phyloP scores from a whole-genome alignment of 2,113 vertebrate species.

The Picathartes gymnocephalus region DNA sequence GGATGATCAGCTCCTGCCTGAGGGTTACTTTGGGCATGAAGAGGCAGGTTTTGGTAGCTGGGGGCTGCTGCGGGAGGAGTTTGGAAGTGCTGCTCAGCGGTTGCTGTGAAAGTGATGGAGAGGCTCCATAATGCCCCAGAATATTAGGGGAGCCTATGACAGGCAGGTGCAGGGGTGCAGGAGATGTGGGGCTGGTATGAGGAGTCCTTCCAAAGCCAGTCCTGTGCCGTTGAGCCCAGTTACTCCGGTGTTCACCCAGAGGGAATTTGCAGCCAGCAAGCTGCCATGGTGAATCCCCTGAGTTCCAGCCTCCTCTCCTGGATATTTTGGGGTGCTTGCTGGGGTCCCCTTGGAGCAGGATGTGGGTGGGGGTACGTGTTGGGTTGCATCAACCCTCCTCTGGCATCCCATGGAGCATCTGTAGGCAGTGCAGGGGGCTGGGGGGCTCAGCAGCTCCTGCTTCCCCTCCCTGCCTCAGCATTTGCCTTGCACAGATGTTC shows the following conservation, averaged over 20 bases:
- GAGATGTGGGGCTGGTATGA: neutral
- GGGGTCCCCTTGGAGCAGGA: neutral
- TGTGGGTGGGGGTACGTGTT: accelerated
- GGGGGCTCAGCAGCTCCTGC: neutral
- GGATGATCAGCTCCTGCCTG: neutral
- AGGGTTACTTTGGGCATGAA: neutral
- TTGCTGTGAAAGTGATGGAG: neutral
- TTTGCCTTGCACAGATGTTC: neutral
- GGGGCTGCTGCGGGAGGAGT: neutral
- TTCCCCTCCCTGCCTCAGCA: neutral
- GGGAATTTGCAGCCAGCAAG: neutral
- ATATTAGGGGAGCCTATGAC: accelerated
- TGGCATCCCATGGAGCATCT: neutral
- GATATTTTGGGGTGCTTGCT: neutral
- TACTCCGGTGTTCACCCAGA: neutral
- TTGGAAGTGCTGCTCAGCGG: neutral
- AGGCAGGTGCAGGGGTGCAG: neutral
- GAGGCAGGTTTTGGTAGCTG: neutral
- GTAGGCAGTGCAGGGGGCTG: neutral
- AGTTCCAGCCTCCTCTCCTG: neutral
- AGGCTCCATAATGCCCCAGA: neutral
- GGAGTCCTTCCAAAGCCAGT: accelerated
- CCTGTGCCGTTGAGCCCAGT: accelerated
- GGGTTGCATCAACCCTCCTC: accelerated
- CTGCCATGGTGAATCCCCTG: neutral